Evolutionary conservation across 2,113 vertebrate genomes (phyloP).

Genomic region (Ranitomeya variabilis): DNA sequence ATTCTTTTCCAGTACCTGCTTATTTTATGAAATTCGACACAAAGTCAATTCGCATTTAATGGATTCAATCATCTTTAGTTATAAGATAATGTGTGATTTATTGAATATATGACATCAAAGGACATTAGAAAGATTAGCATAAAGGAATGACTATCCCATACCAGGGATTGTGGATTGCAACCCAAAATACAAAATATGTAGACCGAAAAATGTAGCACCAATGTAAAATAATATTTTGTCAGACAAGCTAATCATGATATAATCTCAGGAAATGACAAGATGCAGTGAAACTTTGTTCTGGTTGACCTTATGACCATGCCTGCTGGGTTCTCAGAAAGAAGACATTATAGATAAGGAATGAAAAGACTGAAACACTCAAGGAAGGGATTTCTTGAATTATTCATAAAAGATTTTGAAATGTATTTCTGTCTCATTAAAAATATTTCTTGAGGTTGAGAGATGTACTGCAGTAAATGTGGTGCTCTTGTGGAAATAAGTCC

Average conservation of each 20-base stretch:
- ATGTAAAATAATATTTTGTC: not conserved
- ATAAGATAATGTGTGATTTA: too few species aligned
- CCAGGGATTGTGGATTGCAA: too few species aligned
- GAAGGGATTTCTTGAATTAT: slow-evolving; percentile 34
- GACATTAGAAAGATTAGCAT: too few species aligned
- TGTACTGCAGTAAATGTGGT: slow-evolving; percentile 30
- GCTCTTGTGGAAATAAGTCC: slow-evolving; percentile 17
- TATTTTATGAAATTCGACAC: too few species aligned
- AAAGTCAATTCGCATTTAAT: too few species aligned
- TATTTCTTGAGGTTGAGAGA: slow-evolving; percentile 23
- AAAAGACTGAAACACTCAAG: not conserved
- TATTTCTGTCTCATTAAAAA: slow-evolving; percentile 39
- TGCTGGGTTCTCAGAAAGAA: not conserved
- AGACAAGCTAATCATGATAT: not conserved
- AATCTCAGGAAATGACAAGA: not conserved
- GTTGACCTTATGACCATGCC: not conserved
- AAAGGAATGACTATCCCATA: too few species aligned
- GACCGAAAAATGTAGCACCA: not conserved
- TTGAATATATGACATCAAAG: too few species aligned
- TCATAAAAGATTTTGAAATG: slow-evolving; percentile 9
- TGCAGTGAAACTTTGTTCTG: not conserved
- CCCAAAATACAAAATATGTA: too few species aligned
- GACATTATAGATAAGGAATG: not conserved
- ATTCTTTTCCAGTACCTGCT: too few species aligned
- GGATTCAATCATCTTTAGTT: too few species aligned